Evolutionary conservation across 2,797 vertebrate genomes (phyloP).

Genomic region (Cyclura pinguis): DNA sequence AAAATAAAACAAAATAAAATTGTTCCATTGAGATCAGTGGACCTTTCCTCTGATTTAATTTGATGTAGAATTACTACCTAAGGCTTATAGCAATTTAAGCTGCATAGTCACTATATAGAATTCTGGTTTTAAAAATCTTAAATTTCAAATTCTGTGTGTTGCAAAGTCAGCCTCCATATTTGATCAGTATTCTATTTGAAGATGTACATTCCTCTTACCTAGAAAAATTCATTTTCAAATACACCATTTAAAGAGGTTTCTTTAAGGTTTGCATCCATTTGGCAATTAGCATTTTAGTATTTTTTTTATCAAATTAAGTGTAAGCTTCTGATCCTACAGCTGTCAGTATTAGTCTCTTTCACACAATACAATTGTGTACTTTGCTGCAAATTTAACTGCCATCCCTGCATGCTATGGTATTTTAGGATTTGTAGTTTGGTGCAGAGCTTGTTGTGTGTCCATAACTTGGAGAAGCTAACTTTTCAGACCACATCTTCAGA

Average conservation of each 20-base stretch:
- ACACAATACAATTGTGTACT: no score
- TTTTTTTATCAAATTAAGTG: neutral
- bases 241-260: neutral
- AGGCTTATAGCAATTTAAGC: neutral
- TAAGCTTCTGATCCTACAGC: neutral
- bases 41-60: neutral
- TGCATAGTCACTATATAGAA: neutral
- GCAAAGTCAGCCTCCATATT: neutral
- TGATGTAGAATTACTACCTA: neutral
- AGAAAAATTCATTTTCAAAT: neutral
- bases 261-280: conserved; percentile 28
- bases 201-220: neutral
- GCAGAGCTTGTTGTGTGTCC: neutral
- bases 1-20: neutral
- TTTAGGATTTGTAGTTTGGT: no score
- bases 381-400: no score
- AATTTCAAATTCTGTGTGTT: neutral
- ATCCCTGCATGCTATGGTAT: neutral
- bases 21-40: neutral
- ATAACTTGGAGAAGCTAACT: neutral
- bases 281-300: neutral
- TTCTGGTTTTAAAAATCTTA: neutral
- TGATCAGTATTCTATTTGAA: neutral
- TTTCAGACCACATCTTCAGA: neutral
- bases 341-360: neutral